Base-by-base conservation (phyloP, 2,888 invertebrate species). In the Diaperis boleti region DNA sequence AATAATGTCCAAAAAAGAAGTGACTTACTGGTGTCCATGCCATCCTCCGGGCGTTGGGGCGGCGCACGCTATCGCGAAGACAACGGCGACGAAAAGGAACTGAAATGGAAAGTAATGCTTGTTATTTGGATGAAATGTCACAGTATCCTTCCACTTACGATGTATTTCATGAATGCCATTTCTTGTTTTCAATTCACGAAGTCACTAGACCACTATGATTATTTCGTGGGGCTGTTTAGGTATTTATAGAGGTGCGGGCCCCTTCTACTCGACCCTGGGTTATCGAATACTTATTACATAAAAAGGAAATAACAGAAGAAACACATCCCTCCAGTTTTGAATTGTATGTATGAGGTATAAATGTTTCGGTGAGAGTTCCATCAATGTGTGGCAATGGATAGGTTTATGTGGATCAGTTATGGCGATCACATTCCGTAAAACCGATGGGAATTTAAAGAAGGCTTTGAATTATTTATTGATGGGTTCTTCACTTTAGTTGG, bases 111-210 rank as follows among this genome's bases (percentile, higher is more conserved):
- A 55, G 14, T 41, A n/a, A n/a, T n/a, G n/a, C n/a, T n/a, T n/a
- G 14, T 15, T 52, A 37, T 47, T 11, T 52, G 15, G 39, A 39
- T 1, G 39, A 39, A 37, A 63, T 57, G 15, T 55, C 37, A 20
- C 42, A 5, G 13, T 22, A n/a, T 39, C 29, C 22, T 3, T 22
- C 15, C 31, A 69, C 70, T 71, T 64, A 73, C 73, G 47, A 69
- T 49, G 42, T 68, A 68, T 67, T 69, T 71, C 54, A 70, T 39
- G 66, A 66, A 68, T 61, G 67, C 62, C 73, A 73, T 73, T 52
- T 57, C 57, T 45, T 22, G 42, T 56, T 47, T 39, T 10, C 56
- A 63, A 66, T 67, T 65, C 69, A 69, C 69, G 49, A 64, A 67
- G 69, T 65, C 69, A 69, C 69, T 61, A 66, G 63, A 63, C 57